Evolutionary conservation across 2,113 vertebrate genomes (phyloP), one percentile per base, ranked within the genome.

Genomic region (Trogon melanurus): DNA sequence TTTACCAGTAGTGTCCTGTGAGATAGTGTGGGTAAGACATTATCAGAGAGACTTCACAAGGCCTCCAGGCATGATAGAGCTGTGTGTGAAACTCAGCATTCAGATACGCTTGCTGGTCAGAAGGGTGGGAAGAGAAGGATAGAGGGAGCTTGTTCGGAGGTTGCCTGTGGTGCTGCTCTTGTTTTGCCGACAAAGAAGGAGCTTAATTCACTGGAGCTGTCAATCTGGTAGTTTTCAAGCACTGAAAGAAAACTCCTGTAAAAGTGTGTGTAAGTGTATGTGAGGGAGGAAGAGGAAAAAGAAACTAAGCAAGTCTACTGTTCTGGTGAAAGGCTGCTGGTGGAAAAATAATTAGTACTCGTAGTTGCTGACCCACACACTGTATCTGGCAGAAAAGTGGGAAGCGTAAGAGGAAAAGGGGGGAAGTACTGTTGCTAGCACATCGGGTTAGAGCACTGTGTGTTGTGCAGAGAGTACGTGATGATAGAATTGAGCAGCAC

Each of bases 101-200:
- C 41, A 72, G 93, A 81, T 87, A 85, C 0, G 8, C 71, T 85
- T 62, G 78, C 74, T 82, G 15, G 74, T 62, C 87, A 66, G 64
- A 79, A 50, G 85, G 45, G 45, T 91, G 71, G 87, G 81, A 76
- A 82, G 89, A 45, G 74, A 48, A 90, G 87, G 81, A 66, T 72
- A 76, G 88, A 88, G 64, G 66, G 87, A 93, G 71, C 67, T 90
- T 90, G 71, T 91, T 94, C 74, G 51, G 85, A 84, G 76, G 76
- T 74, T 92, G 94, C 96, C 94, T 92, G 92, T 92, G 95, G 95
- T 93, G 94, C 86, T 93, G 88, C 85, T 86, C 91, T 95, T 96
- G 93, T 88, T 91, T 85, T 85, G 81, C 60, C 1, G 36, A 96
- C 93, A 91, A 96, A 96, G 87, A 80, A 34, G 66, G 89, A 89